A percentile compares a stretch with the other conserved stretches of the same genome.
These are phyloP conservation scores for Nothoprocta perdicaria DNA, from an alignment of 2,113 vertebrate species.

Conservation along the genomic window DNA sequence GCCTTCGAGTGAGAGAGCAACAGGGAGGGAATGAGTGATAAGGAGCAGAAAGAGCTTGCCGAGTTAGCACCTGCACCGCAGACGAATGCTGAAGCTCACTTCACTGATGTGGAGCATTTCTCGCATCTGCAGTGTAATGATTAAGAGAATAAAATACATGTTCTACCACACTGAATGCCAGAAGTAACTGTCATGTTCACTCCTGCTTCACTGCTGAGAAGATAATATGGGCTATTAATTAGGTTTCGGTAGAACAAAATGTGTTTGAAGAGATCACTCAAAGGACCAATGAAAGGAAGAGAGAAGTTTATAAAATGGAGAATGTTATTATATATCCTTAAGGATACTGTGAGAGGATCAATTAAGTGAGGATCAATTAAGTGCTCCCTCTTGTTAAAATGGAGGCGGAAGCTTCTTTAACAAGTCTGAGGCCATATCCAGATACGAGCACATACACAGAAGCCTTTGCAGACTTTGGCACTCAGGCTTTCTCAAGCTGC, in stretches of 20 bases:
- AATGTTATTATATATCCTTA: background rate
- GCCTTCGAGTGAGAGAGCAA: conserved; percentile 45
- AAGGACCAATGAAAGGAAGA: background rate
- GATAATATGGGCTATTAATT: background rate
- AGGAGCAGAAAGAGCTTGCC: conserved; percentile 30
- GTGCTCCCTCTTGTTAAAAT: background rate
- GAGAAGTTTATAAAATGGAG: background rate
- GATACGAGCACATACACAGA: background rate
- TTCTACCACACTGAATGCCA: conserved; percentile 18
- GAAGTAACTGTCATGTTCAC: conserved; percentile 35
- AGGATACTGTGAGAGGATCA: background rate
- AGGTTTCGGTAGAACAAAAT: background rate
- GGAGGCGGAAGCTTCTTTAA: background rate
- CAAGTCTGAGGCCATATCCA: background rate
- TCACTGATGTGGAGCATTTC: conserved; percentile 57
- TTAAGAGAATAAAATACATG: conserved; percentile 38
- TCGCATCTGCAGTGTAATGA: conserved; percentile 33
- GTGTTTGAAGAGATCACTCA: background rate
- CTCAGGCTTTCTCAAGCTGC: background rate
- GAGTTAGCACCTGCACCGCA: conserved; percentile 55
- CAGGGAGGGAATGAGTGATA: conserved; percentile 11
- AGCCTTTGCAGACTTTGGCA: background rate
- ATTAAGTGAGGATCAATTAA: background rate
- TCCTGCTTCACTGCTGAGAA: background rate
- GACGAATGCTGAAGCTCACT: conserved; percentile 6